These are phyloP conservation scores for Crocallis elinguaria DNA, from an alignment of 2,888 invertebrate genomes.

Conservation along the genomic window DNA sequence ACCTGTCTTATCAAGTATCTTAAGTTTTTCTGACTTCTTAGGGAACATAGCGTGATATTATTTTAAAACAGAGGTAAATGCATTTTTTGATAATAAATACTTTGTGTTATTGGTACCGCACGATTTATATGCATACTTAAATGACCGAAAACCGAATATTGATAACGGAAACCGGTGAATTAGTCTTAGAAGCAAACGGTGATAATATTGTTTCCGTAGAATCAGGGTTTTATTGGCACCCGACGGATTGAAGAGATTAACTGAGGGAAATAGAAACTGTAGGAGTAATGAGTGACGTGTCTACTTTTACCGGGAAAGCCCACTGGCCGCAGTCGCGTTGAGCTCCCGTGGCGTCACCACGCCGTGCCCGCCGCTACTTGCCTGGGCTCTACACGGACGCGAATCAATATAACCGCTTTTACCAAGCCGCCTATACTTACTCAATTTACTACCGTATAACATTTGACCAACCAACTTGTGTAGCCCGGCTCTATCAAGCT, in stretches of 20 bases:
- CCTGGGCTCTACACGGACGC: constrained; percentile 49
- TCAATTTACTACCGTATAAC: constrained; percentile 46
- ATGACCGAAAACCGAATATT: background rate
- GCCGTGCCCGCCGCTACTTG: constrained; percentile 55
- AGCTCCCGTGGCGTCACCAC: constrained; percentile 67
- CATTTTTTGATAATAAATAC: too few relatives aligned
- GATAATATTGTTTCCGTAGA: background rate
- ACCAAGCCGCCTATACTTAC: constrained; percentile 49
- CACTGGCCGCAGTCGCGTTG: constrained; percentile 68
- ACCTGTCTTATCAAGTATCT: too few relatives aligned
- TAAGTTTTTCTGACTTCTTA: too few relatives aligned
- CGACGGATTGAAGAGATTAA: background rate
- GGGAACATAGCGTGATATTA: too few relatives aligned
- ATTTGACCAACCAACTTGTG: constrained; percentile 52
- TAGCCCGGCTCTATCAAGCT: constrained; percentile 25
- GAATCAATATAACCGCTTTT: constrained; percentile 65
- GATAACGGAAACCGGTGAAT: background rate
- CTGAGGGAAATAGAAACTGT: constrained; percentile 28
- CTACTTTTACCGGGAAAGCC: constrained; percentile 56
- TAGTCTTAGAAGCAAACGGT: background rate
- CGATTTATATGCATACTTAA: too few relatives aligned
- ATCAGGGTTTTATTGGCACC: background rate
- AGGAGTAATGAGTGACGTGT: constrained; percentile 39
- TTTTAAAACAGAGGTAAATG: too few relatives aligned
- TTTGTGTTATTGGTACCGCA: too few relatives aligned